These are phyloP conservation scores for Xylocampa areola DNA, from an alignment of 2,888 invertebrate species.

Conservation along the genomic window DNA sequence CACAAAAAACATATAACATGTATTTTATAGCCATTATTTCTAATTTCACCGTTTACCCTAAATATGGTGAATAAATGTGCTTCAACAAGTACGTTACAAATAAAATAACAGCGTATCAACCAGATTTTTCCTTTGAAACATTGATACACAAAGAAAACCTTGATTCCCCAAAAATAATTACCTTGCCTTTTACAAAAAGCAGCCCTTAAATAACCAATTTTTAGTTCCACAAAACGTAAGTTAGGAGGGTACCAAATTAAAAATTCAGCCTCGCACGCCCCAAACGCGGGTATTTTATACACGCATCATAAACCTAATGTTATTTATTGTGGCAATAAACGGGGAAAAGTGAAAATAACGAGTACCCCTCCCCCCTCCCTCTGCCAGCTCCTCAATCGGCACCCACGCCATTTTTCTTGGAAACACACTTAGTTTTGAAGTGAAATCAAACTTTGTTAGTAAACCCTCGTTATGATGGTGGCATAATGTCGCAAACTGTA, in stretches of 20 bases:
- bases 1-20: no score
- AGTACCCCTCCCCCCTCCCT: slow-evolving; percentile 30
- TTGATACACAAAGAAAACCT: no score
- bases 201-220: slow-evolving; percentile 29
- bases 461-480: slow-evolving; percentile 14
- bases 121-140: no score
- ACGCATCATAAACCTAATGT: slow-evolving; percentile 66
- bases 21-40: no score
- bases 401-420: slow-evolving; percentile 36
- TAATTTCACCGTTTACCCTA: no score
- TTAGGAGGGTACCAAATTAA: slow-evolving; percentile 45
- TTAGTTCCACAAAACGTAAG: slow-evolving; percentile 39
- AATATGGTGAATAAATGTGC: no score
- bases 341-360: slow-evolving; percentile 63
- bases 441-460: slow-evolving; percentile 49
- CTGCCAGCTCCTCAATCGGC: slow-evolving; percentile 26
- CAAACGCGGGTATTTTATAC: slow-evolving; percentile 57
- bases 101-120: slow-evolving; percentile 10
- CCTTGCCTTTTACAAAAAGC: slow-evolving; percentile 9
- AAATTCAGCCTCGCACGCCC: slow-evolving; percentile 52
- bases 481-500: not conserved
- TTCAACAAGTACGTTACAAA: no score
- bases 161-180: slow-evolving; percentile 14
- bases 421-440: slow-evolving; percentile 49
- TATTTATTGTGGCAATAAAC: slow-evolving; percentile 67